Percentiles rank a stretch among this genome's conserved stretches.
These are phyloP conservation scores for Aphaenogaster rudis DNA, from an alignment of 1,140 invertebrate genomes.

Conservation along the genomic window DNA sequence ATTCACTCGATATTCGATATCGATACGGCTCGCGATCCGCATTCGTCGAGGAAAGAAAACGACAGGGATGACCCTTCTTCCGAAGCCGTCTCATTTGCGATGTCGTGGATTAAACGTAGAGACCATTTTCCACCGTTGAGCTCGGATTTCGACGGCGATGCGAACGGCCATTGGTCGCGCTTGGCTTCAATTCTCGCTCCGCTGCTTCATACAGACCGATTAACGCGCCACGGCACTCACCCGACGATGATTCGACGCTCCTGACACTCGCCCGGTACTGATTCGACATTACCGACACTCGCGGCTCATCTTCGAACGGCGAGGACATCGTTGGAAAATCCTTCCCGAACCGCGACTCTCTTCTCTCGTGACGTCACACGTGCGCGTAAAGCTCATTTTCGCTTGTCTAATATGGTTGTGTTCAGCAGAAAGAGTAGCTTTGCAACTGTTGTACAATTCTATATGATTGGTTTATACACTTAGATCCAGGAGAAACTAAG, in stretches of 20 bases:
- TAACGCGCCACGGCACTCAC: not conserved
- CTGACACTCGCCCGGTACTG: not conserved
- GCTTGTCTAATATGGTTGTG: not conserved
- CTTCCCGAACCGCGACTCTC: not conserved
- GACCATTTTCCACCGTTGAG: no score
- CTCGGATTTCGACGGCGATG: not conserved
- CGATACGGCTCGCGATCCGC: not conserved
- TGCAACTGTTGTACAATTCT: no score
- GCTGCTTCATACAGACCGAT: not conserved
- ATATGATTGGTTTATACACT: no score
- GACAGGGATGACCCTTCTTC: not conserved
- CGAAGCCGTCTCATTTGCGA: not conserved
- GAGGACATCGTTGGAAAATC: not conserved
- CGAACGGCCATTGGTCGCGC: not conserved
- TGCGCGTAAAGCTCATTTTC: not conserved
- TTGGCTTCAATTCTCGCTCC: not conserved
- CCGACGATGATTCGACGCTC: not conserved
- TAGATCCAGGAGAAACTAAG: no score
- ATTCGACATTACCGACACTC: not conserved
- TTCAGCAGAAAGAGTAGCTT: no score
- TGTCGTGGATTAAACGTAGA: not conserved
- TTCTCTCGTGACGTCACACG: not conserved
- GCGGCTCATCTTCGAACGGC: not conserved
- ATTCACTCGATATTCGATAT: conserved; percentile 6
- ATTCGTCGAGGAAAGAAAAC: not conserved